Evolutionary conservation across 2,888 invertebrate genomes (phyloP).

Genomic region (Yponomeuta malinellus): DNA sequence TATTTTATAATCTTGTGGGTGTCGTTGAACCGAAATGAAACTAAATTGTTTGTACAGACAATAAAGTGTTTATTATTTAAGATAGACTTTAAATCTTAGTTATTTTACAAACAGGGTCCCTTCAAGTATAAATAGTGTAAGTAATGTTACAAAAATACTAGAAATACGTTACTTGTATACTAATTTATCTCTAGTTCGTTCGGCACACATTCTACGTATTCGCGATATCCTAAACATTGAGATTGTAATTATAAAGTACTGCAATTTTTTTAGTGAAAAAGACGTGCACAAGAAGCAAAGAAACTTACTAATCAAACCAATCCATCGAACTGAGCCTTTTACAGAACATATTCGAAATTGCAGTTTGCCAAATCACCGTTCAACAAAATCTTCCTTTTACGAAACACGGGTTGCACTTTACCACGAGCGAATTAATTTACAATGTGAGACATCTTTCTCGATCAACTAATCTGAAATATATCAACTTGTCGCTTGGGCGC

Average conservation of each 20-base stretch:
- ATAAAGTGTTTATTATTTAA: conserved; percentile 20
- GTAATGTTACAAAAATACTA: conserved; percentile 24
- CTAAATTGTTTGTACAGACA: conserved; percentile 17
- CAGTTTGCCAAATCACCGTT: neutral
- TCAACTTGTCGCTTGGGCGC: no score
- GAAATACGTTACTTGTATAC: conserved; percentile 4
- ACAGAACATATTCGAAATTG: neutral
- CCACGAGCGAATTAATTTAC: no score
- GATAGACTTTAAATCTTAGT: conserved; percentile 26
- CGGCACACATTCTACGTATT: conserved; percentile 13
- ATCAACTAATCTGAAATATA: no score
- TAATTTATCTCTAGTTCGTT: conserved; percentile 1
- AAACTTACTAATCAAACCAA: neutral
- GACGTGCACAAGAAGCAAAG: conserved; percentile 9
- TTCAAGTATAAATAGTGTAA: conserved; percentile 36
- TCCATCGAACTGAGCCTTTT: neutral
- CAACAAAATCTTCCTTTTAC: no score
- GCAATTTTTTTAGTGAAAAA: neutral
- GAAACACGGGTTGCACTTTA: no score
- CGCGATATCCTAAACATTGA: neutral
- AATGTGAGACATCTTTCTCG: no score
- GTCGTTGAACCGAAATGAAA: conserved; percentile 34
- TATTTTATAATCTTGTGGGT: conserved; percentile 36
- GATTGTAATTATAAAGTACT: neutral
- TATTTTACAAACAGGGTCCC: conserved; percentile 46